phyloP scores from a whole-genome alignment of 2,888 invertebrate genomes.

The Carpatolechia fugitivella region DNA sequence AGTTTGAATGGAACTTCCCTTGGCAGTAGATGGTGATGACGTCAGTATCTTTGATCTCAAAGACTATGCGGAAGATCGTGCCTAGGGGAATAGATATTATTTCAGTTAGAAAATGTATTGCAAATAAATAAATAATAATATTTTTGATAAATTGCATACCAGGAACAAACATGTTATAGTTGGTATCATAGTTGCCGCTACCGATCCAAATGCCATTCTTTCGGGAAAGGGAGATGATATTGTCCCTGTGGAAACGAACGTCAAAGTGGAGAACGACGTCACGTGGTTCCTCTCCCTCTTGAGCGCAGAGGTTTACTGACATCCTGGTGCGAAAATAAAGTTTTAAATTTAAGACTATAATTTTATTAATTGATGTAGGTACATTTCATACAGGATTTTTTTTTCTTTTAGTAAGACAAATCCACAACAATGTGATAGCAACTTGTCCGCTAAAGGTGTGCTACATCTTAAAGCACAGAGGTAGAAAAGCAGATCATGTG shows the following conservation, averaged over 20 bases:
- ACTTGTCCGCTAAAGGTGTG: too few relatives aligned
- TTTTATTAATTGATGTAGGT: too few relatives aligned
- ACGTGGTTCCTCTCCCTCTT: slow-evolving; percentile 68
- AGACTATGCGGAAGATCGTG: slow-evolving; percentile 67
- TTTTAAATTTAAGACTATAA: too few relatives aligned
- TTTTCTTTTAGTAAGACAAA: too few relatives aligned
- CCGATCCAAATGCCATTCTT: slow-evolving; percentile 73
- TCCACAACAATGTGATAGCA: too few relatives aligned
- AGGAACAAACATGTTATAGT: slow-evolving; percentile 74
- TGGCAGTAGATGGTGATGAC: slow-evolving; percentile 75
- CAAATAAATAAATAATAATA: neutral
- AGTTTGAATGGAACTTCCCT: slow-evolving; percentile 73
- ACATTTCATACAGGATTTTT: too few relatives aligned
- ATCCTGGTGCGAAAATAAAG: slow-evolving; percentile 40
- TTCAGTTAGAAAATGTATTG: neutral
- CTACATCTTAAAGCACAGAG: too few relatives aligned
- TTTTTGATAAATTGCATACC: slow-evolving; percentile 44
- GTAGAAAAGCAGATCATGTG: too few relatives aligned
- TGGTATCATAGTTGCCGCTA: slow-evolving; percentile 70
- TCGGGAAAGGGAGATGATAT: slow-evolving; percentile 67
- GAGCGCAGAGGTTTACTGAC: slow-evolving; percentile 71
- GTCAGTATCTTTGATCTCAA: slow-evolving; percentile 70
- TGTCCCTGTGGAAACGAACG: slow-evolving; percentile 69
- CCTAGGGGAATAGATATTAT: slow-evolving; percentile 37
- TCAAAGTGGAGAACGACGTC: slow-evolving; percentile 73